phyloP scores from a whole-genome alignment of 2,113 vertebrate genomes.

The Hiodon alosoides region DNA sequence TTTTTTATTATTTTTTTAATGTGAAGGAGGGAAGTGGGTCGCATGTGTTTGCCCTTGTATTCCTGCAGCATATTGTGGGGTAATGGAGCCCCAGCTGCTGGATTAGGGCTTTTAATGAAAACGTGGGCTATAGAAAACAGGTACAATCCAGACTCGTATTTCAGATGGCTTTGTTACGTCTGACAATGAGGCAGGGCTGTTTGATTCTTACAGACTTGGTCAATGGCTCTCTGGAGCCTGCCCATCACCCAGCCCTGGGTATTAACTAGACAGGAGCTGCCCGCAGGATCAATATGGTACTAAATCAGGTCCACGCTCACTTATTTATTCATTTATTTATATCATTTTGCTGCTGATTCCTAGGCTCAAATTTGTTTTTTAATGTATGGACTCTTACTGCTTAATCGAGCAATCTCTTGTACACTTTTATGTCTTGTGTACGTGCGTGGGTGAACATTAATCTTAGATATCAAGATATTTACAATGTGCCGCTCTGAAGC shows the following conservation, averaged over 20 bases:
- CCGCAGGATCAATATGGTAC: constrained; percentile 27
- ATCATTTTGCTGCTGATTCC: neutral
- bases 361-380: neutral
- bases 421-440: neutral
- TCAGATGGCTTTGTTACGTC: constrained; percentile 56
- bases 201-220: constrained; percentile 41
- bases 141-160: constrained; percentile 58
- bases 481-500: no score
- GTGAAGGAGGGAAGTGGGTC: constrained; percentile 59
- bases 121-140: constrained; percentile 62
- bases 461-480: no score
- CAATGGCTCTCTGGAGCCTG: constrained; percentile 54
- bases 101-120: constrained; percentile 58
- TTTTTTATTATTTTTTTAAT: constrained; percentile 19
- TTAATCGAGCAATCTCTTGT: neutral
- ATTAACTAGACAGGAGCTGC: constrained; percentile 39
- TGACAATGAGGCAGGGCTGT: constrained; percentile 50
- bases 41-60: constrained; percentile 73
- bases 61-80: constrained; percentile 54
- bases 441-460: neutral
- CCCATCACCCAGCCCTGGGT: constrained; percentile 49
- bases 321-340: constrained; percentile 5
- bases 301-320: constrained; percentile 19
- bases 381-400: neutral
- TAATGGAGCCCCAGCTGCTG: constrained; percentile 63